Conservation (phyloP, 2,888 invertebrate genomes). For the Schizaphis graminum region DNA sequence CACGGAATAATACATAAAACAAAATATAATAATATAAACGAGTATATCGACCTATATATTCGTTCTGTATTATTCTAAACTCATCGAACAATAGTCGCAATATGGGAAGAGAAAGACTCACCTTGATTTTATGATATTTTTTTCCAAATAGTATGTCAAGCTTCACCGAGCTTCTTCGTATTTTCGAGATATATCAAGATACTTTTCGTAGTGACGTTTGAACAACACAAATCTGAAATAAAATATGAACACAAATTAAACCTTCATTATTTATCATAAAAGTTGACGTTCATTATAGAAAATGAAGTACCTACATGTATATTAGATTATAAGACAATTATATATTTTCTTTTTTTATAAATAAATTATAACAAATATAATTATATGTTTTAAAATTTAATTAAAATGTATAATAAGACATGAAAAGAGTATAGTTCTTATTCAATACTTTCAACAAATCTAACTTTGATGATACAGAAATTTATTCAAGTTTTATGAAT, state of each 20-base stretch:
- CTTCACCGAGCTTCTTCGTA: slow-evolving; percentile 77
- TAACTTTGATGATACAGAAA: no score
- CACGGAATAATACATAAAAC: not conserved
- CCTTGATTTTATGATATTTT: slow-evolving; percentile 78
- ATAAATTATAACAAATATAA: not conserved
- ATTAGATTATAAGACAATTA: no score
- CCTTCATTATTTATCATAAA: not conserved
- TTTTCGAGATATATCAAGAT: slow-evolving; percentile 75
- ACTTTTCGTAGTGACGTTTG: slow-evolving; percentile 77
- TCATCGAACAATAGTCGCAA: not conserved
- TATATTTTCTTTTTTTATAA: no score
- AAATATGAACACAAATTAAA: not conserved
- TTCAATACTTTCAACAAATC: not conserved
- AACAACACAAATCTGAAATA: slow-evolving; percentile 76
- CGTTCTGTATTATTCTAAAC: not conserved
- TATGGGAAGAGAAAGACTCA: slow-evolving; percentile 69
- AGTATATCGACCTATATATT: slow-evolving; percentile 42
- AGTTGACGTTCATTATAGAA: not conserved
- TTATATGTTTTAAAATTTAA: not conserved
- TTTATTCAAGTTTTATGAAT: no score
- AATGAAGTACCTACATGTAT: not conserved
- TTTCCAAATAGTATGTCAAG: slow-evolving; percentile 77
- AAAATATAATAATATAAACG: not conserved
- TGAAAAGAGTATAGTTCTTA: not conserved
- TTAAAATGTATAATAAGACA: not conserved